phyloP scores from a whole-genome alignment of 2,888 invertebrate species.

The Luperina testacea region DNA sequence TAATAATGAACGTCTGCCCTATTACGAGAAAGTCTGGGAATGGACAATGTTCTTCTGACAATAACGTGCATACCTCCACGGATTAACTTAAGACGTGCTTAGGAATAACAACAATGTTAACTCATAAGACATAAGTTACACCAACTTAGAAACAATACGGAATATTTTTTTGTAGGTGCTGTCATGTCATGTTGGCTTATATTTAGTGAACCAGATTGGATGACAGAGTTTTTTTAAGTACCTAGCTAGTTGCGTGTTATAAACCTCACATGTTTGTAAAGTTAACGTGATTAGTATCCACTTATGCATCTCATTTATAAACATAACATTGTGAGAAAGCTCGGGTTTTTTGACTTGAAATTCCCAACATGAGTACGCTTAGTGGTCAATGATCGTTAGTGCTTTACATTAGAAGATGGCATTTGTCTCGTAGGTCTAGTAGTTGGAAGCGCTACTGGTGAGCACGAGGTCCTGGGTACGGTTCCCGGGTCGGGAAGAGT shows the following conservation, averaged over 20 bases:
- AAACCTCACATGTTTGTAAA: neutral
- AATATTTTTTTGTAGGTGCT: neutral
- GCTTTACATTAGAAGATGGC: neutral
- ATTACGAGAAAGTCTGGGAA: slow-evolving; percentile 53
- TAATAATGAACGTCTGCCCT: slow-evolving; percentile 44
- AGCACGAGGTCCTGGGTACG: too few species aligned
- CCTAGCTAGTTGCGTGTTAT: neutral
- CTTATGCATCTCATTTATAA: slow-evolving; percentile 19
- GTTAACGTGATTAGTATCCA: neutral
- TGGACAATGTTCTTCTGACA: slow-evolving; percentile 11
- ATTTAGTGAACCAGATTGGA: neutral
- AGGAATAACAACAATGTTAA: slow-evolving; percentile 10
- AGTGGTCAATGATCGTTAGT: neutral
- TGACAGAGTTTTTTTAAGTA: neutral
- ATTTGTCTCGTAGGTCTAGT: neutral
- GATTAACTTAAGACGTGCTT: slow-evolving; percentile 30
- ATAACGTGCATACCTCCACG: slow-evolving; percentile 25
- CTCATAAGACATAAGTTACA: neutral
- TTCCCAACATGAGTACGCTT: neutral
- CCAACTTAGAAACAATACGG: neutral
- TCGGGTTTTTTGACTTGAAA: neutral
- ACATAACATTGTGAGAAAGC: neutral
- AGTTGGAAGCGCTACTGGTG: neutral
- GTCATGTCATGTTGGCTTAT: neutral
- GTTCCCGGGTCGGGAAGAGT: neutral